A percentile compares a stretch with the other conserved stretches of the same genome.
phyloP scores from a whole-genome alignment of 2,888 invertebrate species.

The Nymphalis urticae region DNA sequence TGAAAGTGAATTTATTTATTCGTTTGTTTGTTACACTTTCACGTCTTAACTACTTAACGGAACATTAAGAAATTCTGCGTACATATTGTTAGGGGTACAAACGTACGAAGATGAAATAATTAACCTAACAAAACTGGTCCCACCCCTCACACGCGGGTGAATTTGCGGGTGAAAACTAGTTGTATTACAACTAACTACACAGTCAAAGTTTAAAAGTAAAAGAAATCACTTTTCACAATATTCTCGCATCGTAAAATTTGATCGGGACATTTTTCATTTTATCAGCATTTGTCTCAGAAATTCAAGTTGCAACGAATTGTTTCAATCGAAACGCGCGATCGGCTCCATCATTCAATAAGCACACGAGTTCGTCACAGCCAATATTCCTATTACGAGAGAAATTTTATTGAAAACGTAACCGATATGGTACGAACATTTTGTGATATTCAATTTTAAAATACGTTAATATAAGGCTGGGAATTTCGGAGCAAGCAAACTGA shows the following conservation, averaged over 20 bases:
- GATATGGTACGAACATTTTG: background rate
- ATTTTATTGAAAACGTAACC: conserved; percentile 16
- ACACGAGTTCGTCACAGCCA: conserved; percentile 14
- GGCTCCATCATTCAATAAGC: conserved; percentile 12
- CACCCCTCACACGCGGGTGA: too few relatives aligned
- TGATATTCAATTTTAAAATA: background rate
- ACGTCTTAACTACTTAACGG: too few relatives aligned
- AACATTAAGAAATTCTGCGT: too few relatives aligned
- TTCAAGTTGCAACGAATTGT: conserved; percentile 7
- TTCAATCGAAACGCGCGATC: conserved; percentile 6
- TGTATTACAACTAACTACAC: background rate
- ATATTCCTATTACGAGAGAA: conserved; percentile 19
- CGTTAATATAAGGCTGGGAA: background rate
- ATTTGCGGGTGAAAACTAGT: too few relatives aligned
- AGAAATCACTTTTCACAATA: background rate
- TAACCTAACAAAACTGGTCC: too few relatives aligned
- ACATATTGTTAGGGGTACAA: too few relatives aligned
- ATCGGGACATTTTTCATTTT: conserved; percentile 21
- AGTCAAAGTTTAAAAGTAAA: background rate
- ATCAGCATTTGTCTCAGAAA: conserved; percentile 17
- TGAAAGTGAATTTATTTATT: too few relatives aligned
- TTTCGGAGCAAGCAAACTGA: background rate
- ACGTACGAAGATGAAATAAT: too few relatives aligned
- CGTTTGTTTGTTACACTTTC: too few relatives aligned
- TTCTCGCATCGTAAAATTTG: conserved; percentile 1